Base-by-base conservation (phyloP, 2,888 invertebrate genomes). In the Cenopis cana region DNA sequence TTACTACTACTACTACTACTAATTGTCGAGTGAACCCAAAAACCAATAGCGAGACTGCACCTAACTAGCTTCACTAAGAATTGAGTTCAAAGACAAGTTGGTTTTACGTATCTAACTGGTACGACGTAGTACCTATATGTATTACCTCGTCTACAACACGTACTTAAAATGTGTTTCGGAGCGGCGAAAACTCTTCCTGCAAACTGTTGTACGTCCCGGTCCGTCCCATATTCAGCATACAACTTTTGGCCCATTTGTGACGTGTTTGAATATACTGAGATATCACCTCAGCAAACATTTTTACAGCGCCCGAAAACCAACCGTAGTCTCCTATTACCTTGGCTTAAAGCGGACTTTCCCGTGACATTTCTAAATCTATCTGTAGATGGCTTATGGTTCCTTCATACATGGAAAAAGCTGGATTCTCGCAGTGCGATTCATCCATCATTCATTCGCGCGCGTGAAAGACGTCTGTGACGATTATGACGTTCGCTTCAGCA, bases 361-460 rank as follows among this genome's bases (percentile, higher is more conserved):
- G 8, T 65, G 14, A 59, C 24, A 54, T 4, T 24, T 60, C 36
- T 60, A 76, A 68, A 62, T 10, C 38, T 68, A 76, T 73, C 66
- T 72, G 76, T 76, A 75, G 77, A 20, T 38, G 50, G 69, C 73
- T 75, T 77, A 79, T 79, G 78, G 82, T 79, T 78, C 68, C 74
- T 79, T 76, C 77, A 82, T 82, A 84, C 81, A 81, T 81, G 85
- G 87, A 85, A 89, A 90, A 89, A 87, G 86, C 87, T 85, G 85
- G 85, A 86, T 88, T 83, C 86, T 83, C 85, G 76, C 68, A 57
- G 80, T 78, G 78, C 85, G 85, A 89, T 91, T 89, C 90, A 91
- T 91, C 88, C 89, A 91, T 91, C 91, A 89, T 89, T 90, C 89
- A 89, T 87, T 85, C 85, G 81, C 80, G 83, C 85, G 85, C 86